phyloP scores from a whole-genome alignment of 2,797 vertebrate genomes.

The Chaunax sp. region DNA sequence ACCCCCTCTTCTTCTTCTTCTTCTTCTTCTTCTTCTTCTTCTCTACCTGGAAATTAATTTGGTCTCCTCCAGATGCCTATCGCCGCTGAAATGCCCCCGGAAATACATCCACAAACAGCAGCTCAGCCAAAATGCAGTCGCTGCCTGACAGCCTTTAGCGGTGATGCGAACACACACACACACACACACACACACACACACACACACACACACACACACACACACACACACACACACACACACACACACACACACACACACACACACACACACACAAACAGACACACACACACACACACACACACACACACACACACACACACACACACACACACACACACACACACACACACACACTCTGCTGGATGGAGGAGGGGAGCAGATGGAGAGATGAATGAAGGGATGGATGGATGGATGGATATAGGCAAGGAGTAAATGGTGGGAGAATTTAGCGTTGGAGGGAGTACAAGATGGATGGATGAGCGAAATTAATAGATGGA shows the following conservation, averaged over 20 bases:
- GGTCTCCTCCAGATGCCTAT: conserved; percentile 95
- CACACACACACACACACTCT: conserved; percentile 72
- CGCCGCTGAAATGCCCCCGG: conserved; percentile 91
- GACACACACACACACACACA: no score
- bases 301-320: no score
- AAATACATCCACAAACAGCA: conserved; percentile 93
- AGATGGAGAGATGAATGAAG: conserved; percentile 40
- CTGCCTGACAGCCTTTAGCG: conserved; percentile 83
- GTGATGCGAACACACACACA: no score
- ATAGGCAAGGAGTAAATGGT: conserved; percentile 15
- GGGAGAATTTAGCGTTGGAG: conserved; percentile 19
- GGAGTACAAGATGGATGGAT: conserved; percentile 44
- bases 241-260: no score
- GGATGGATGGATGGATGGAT: conserved; percentile 32
- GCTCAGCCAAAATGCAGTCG: conserved; percentile 86
- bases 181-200: no score
- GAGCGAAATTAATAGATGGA: conserved; percentile 57
- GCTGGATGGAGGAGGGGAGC: conserved; percentile 21
- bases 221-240: no score
- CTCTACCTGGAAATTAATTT: conserved; percentile 94
- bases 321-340: no score
- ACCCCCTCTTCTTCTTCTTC: conserved; percentile 57
- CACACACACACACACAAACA: no score
- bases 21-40: conserved; percentile 26
- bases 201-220: no score